Conservation (phyloP, 2,888 invertebrate species). For the Autographa gamma region DNA sequence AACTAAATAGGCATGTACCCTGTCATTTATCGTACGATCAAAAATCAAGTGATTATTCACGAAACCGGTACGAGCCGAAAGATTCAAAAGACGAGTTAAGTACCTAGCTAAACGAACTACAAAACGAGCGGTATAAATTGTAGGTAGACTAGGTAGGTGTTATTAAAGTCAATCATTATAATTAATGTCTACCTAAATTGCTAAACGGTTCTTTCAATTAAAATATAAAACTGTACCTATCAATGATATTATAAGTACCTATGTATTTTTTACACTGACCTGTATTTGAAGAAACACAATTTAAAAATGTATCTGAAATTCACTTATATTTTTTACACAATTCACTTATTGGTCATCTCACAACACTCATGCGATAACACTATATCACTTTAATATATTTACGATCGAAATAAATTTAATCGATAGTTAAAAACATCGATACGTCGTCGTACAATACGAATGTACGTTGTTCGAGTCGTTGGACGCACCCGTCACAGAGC, state of each 20-base stretch:
- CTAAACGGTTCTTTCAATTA: slow-evolving; percentile 45
- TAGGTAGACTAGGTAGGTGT: slow-evolving; percentile 17
- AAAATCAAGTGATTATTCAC: slow-evolving; percentile 65
- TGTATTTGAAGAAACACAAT: slow-evolving; percentile 29
- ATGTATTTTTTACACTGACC: slow-evolving; percentile 44
- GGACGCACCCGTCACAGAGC: slow-evolving; percentile 75
- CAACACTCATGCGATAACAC: slow-evolving; percentile 50
- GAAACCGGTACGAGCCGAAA: slow-evolving; percentile 62
- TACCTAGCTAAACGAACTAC: slow-evolving; percentile 53
- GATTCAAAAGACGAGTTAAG: slow-evolving; percentile 51
- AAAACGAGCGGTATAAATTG: slow-evolving; percentile 42
- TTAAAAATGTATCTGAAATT: slow-evolving; percentile 30
- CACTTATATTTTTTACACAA: slow-evolving; percentile 43
- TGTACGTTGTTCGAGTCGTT: slow-evolving; percentile 61
- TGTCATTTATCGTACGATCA: slow-evolving; percentile 59
- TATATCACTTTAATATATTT: slow-evolving; percentile 37
- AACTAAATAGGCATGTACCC: slow-evolving; percentile 24
- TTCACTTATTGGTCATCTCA: slow-evolving; percentile 45
- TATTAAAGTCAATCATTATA: slow-evolving; percentile 21
- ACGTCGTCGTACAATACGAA: slow-evolving; percentile 58
- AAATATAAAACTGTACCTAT: slow-evolving; percentile 14
- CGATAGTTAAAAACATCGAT: slow-evolving; percentile 70
- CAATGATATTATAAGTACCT: too few species aligned
- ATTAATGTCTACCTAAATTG: slow-evolving; percentile 28
- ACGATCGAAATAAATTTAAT: slow-evolving; percentile 50